phyloP scores from a whole-genome alignment of 2,888 invertebrate genomes.

The Mallateleia sp. region DNA sequence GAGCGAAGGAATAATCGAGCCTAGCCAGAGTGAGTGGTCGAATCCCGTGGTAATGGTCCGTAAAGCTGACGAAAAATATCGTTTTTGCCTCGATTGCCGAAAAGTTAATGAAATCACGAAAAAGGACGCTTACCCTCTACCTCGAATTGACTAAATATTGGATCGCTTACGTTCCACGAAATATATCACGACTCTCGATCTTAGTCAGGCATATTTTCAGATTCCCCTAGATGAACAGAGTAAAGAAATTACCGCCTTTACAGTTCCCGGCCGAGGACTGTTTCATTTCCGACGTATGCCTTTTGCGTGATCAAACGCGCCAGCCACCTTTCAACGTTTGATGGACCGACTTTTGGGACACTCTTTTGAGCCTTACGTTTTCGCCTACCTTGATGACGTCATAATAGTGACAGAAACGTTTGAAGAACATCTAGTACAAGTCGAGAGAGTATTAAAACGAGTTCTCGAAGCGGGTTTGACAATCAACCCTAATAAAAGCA shows the following conservation, averaged over 20 bases:
- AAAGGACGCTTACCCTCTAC: too few relatives aligned
- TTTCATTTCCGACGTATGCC: constrained; percentile 76
- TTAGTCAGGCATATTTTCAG: too few relatives aligned
- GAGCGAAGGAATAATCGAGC: too few relatives aligned
- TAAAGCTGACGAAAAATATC: neutral
- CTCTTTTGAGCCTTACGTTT: constrained; percentile 60
- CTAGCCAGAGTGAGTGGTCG: constrained; percentile 30
- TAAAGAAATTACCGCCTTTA: constrained; percentile 78
- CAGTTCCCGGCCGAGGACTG: constrained; percentile 75
- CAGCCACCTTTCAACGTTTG: constrained; percentile 77
- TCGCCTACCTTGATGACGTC: constrained; percentile 73
- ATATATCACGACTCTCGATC: constrained; percentile 75
- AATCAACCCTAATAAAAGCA: constrained; percentile 71
- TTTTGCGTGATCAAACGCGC: constrained; percentile 64
- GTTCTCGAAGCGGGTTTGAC: constrained; percentile 45
- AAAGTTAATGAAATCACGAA: constrained; percentile 29
- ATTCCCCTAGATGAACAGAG: constrained; percentile 53
- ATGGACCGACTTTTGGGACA: constrained; percentile 76
- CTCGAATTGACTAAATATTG: constrained; percentile 24
- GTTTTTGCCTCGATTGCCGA: constrained; percentile 53
- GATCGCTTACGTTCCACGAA: constrained; percentile 19
- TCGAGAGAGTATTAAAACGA: constrained; percentile 23
- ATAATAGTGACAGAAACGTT: constrained; percentile 67
- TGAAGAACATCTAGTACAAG: constrained; percentile 21
- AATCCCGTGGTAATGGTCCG: constrained; percentile 30